Percentiles rank a stretch among this genome's conserved stretches.
These are phyloP conservation scores for Trichopria drosophilae DNA, from an alignment of 2,888 invertebrate genomes.

Conservation along the genomic window DNA sequence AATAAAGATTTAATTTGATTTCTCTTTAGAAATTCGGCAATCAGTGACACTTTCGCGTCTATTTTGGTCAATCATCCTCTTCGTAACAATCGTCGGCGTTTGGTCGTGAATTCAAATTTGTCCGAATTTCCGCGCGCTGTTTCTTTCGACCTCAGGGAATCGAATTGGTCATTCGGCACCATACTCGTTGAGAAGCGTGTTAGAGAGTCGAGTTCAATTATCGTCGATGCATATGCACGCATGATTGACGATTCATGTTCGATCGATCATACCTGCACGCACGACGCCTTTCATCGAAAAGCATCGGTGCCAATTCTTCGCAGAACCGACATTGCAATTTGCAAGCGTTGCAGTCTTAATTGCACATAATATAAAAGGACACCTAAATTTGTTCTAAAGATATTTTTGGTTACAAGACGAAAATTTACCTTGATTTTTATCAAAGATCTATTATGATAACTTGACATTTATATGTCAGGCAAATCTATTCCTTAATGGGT, in stretches of 20 bases:
- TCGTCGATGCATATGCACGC: conserved; percentile 22
- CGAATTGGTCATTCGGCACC: no score
- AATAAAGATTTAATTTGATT: no score
- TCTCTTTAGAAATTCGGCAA: conserved; percentile 15
- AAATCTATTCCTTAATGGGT: no score
- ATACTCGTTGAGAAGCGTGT: conserved; percentile 8
- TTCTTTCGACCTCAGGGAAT: no score
- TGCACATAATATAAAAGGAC: no score
- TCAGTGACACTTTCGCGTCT: conserved; percentile 30
- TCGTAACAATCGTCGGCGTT: conserved; percentile 25
- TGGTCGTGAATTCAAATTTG: conserved; percentile 50
- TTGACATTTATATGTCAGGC: no score
- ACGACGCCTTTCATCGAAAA: conserved; percentile 7
- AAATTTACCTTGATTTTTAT: no score
- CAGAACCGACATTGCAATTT: no score
- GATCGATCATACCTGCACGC: conserved; percentile 47
- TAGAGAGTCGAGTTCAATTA: conserved; percentile 34
- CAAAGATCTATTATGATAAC: no score
- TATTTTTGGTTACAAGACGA: no score
- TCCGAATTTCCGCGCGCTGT: conserved; percentile 43
- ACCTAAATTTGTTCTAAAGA: no score
- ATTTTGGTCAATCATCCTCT: conserved; percentile 42
- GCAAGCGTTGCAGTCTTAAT: no score
- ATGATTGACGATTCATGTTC: conserved; percentile 35
- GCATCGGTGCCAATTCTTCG: not conserved